Conservation (phyloP, 2,888 invertebrate genomes). For the Cylindroiulus punctatus region DNA sequence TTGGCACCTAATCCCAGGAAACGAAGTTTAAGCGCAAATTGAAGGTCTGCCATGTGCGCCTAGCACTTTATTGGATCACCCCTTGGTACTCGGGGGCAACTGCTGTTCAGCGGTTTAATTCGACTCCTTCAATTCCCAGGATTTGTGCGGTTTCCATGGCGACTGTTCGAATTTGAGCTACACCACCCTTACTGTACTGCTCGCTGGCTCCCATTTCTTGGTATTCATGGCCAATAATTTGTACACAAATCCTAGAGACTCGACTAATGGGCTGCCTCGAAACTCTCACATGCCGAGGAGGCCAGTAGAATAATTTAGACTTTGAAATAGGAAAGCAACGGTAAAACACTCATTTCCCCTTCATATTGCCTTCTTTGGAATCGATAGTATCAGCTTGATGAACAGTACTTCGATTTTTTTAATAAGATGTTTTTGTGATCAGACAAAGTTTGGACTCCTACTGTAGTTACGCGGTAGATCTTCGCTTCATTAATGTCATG, state of each 20-base stretch:
- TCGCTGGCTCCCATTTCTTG: not conserved
- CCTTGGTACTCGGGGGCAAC: not conserved
- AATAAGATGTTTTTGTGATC: not conserved
- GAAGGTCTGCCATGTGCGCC: constrained; percentile 40
- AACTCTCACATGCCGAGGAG: not conserved
- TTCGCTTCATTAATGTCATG: not conserved
- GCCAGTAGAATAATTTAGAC: not conserved
- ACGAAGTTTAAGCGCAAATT: constrained; percentile 34
- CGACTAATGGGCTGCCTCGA: not conserved
- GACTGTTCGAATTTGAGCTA: constrained; percentile 4
- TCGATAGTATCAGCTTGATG: not conserved
- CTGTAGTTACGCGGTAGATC: not conserved
- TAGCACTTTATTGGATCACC: constrained; percentile 25
- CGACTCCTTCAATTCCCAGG: not conserved
- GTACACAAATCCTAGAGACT: constrained; percentile 1
- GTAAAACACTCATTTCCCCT: not conserved
- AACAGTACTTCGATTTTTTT: not conserved
- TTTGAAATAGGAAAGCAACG: not conserved
- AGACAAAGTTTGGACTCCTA: too few relatives aligned
- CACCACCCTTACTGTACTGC: not conserved
- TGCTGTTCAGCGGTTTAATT: constrained; percentile 39
- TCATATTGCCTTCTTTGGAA: not conserved
- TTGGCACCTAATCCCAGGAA: constrained; percentile 19
- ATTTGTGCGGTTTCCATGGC: constrained; percentile 39
- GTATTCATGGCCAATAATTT: constrained; percentile 34